Base-by-base conservation (phyloP, 2,797 vertebrate genomes). In the Adrianichthys oophorus region DNA sequence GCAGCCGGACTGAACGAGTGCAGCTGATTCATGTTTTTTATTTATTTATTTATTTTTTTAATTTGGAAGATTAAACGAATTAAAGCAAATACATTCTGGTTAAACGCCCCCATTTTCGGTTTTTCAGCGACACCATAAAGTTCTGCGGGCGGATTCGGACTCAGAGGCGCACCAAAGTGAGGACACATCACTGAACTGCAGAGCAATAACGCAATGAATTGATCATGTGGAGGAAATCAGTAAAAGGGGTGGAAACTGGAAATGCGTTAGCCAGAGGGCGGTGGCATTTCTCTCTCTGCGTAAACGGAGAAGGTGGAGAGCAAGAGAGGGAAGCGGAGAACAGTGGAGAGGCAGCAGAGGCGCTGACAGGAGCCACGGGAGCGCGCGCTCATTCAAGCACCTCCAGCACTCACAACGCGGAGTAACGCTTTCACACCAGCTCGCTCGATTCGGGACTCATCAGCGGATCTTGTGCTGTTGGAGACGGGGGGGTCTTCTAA, bases 211-310 rank as follows among this genome's bases (percentile, higher is more conserved):
- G 3, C 32, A 37, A 10, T 10, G 32, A 10, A 37, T 42, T 16
- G 1, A 24, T 17, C 37, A 55, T 37, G n/a, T 29, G 16, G 10
- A 21, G 1, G 23, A 21, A 24, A 8, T 21, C 16, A 44, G 40
- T 16, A 23, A 59, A 54, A 65, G 32, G 13, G 37, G 58, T 19
- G 62, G 60, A 74, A 55, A 46, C 4, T 52, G 15, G 50, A 65
- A 65, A 67, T 48, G 26, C 58, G 72, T 76, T 80, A 82, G 79
- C 85, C 79, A 83, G 89, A 91, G 90, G 87, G 90, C 89, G 88
- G 88, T 83, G 89, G 89, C 87, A 82, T 86, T 63, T 86, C 82
- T 85, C 71, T 78, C 83, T 84, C 87, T 83, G 86, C 84, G 80
- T 87, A 79, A 84, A 83, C 74, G 60, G 66, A 85, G 77, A 63